These are phyloP conservation scores for Dicentrarchus labrax DNA, from an alignment of 2,113 vertebrate genomes.

Conservation along the genomic window DNA sequence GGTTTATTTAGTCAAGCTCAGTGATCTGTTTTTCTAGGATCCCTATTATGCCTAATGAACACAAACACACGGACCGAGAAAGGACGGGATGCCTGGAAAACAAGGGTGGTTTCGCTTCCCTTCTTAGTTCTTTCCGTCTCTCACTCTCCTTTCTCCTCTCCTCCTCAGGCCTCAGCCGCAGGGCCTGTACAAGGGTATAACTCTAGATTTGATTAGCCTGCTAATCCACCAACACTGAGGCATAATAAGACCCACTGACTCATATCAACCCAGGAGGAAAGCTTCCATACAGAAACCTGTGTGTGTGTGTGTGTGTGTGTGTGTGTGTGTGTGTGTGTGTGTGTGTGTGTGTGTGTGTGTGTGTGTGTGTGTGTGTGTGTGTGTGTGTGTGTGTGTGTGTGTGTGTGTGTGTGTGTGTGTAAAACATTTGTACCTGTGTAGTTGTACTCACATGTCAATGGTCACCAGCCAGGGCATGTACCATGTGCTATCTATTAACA, in stretches of 20 bases:
- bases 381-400: background rate
- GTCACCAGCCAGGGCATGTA: slow-evolving; percentile 62
- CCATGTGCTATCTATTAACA: slow-evolving; percentile 81
- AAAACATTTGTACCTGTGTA: slow-evolving; percentile 54
- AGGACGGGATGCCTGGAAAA: slow-evolving; percentile 68
- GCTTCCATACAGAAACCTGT: slow-evolving; percentile 23
- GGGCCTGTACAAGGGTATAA: slow-evolving; percentile 29
- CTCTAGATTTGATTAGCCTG: slow-evolving; percentile 61
- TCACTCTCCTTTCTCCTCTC: slow-evolving; percentile 7
- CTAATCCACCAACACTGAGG: slow-evolving; percentile 52
- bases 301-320: too few relatives aligned
- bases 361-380: slow-evolving; percentile 17
- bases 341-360: slow-evolving; percentile 17
- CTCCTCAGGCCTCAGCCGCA: slow-evolving; percentile 20
- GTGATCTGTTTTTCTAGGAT: slow-evolving; percentile 82
- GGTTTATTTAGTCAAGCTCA: slow-evolving; percentile 82
- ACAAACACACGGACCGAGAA: slow-evolving; percentile 68
- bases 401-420: slow-evolving; percentile 27
- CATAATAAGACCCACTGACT: slow-evolving; percentile 53
- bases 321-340: too few relatives aligned
- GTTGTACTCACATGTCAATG: slow-evolving; percentile 47
- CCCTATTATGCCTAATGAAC: slow-evolving; percentile 80
- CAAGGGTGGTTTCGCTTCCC: slow-evolving; percentile 58
- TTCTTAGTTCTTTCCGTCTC: slow-evolving; percentile 38
- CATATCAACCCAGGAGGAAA: slow-evolving; percentile 37